Evolutionary conservation across 2,797 vertebrate genomes (phyloP).

Genomic region (Phalanger gymnotis): DNA sequence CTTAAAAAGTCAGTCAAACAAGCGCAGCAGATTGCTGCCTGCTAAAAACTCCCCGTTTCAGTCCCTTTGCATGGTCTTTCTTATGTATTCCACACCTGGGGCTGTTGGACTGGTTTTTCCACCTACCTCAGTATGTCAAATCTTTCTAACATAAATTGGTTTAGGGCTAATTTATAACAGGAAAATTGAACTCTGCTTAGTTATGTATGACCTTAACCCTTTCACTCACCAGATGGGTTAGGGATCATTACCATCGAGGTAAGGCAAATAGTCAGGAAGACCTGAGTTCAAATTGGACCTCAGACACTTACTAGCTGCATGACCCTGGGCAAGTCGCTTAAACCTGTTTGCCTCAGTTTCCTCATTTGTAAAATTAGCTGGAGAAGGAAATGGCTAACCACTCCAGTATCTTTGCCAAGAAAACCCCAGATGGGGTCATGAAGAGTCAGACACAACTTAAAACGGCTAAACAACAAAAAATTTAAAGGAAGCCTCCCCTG

Average conservation of each 20-base stretch:
- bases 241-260: neutral
- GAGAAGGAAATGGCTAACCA: neutral
- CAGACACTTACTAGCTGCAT: neutral
- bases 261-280: neutral
- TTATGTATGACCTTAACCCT: neutral
- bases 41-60: slow-evolving; percentile 39
- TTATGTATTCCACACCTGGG: neutral
- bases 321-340: neutral
- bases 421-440: neutral
- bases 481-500: neutral
- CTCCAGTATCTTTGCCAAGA: slow-evolving; percentile 25
- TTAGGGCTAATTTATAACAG: slow-evolving; percentile 9
- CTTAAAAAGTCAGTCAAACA: neutral
- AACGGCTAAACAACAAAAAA: neutral
- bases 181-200: slow-evolving; percentile 28
- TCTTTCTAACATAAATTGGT: slow-evolving; percentile 4
- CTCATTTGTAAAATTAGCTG: neutral
- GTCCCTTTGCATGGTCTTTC: slow-evolving; percentile 13
- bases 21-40: neutral
- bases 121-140: neutral
- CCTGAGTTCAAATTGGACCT: neutral
- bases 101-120: neutral
- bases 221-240: neutral
- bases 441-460: neutral
- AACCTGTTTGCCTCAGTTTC: neutral